These are phyloP conservation scores for Plecotus auritus DNA, from an alignment of 2,113 vertebrate genomes.

Conservation along the genomic window DNA sequence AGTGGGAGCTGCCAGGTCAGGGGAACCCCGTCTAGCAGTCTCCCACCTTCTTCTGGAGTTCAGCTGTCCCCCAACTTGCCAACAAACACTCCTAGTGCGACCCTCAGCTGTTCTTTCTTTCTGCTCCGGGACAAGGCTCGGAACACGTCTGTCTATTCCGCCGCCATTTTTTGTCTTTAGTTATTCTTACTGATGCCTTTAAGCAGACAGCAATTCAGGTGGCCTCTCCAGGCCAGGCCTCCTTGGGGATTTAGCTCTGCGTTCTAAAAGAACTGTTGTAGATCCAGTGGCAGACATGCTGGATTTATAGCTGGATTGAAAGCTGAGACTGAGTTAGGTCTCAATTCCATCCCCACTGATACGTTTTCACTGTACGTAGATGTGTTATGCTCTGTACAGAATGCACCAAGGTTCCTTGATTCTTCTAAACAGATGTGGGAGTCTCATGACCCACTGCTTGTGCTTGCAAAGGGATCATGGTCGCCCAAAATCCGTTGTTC, in stretches of 20 bases:
- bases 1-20: too few relatives aligned
- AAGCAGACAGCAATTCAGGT: background rate
- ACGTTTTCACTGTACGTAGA: accelerated
- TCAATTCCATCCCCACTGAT: background rate
- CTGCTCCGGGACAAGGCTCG: too few relatives aligned
- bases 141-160: too few relatives aligned
- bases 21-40: too few relatives aligned
- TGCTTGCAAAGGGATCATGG: background rate
- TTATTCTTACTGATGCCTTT: too few relatives aligned
- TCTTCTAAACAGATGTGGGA: background rate
- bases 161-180: too few relatives aligned
- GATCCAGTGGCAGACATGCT: background rate
- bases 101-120: too few relatives aligned
- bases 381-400: background rate
- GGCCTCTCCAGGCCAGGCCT: background rate
- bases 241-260: background rate
- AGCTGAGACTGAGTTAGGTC: background rate
- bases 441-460: background rate
- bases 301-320: background rate
- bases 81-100: too few relatives aligned
- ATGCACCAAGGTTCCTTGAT: background rate
- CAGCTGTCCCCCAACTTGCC: too few relatives aligned
- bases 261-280: background rate
- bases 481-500: background rate
- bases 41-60: too few relatives aligned